These are phyloP conservation scores for Laothoe populi DNA, from an alignment of 2,888 invertebrate species.

Conservation along the genomic window DNA sequence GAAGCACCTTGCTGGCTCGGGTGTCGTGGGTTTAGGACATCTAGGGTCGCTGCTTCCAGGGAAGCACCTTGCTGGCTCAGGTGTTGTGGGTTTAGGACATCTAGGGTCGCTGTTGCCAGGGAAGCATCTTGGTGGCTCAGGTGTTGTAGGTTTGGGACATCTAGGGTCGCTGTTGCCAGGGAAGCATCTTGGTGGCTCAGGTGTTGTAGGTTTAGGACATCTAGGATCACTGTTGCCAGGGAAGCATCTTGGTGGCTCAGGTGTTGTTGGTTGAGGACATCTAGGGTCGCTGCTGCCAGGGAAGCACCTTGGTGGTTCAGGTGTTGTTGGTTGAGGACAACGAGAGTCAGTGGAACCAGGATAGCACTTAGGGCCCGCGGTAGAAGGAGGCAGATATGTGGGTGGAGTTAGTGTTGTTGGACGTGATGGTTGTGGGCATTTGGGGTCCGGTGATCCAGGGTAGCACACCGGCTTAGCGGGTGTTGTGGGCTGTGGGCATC, in stretches of 20 bases:
- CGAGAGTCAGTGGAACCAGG: constrained; percentile 29
- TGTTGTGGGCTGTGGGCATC: constrained; percentile 56
- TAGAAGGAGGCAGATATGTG: constrained; percentile 34
- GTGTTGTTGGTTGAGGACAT: constrained; percentile 52
- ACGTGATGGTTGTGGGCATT: constrained; percentile 46
- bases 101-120: constrained; percentile 32
- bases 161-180: constrained; percentile 39
- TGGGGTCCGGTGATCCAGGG: constrained; percentile 48
- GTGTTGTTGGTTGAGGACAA: constrained; percentile 38
- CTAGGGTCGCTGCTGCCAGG: constrained; percentile 60
- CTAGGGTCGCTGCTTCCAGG: constrained; percentile 49
- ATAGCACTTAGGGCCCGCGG: constrained; percentile 30
- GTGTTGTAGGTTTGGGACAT: no score
- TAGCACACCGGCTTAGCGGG: constrained; percentile 38
- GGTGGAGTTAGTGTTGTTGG: constrained; percentile 25
- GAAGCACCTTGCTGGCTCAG: constrained; percentile 41
- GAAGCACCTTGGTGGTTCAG: constrained; percentile 41
- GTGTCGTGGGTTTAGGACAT: constrained; percentile 45
- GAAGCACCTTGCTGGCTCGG: constrained; percentile 42
- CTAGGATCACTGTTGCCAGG: constrained; percentile 53
- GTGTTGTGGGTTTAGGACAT: constrained; percentile 46
- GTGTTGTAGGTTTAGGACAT: constrained; percentile 51
- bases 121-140: no score
- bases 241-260: constrained; percentile 36
- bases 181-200: constrained; percentile 40